A percentile compares a stretch with the other conserved stretches of the same genome.
These are phyloP conservation scores for Zygothrica quintamaculata DNA, from an alignment of 2,888 invertebrate species.

Conservation along the genomic window DNA sequence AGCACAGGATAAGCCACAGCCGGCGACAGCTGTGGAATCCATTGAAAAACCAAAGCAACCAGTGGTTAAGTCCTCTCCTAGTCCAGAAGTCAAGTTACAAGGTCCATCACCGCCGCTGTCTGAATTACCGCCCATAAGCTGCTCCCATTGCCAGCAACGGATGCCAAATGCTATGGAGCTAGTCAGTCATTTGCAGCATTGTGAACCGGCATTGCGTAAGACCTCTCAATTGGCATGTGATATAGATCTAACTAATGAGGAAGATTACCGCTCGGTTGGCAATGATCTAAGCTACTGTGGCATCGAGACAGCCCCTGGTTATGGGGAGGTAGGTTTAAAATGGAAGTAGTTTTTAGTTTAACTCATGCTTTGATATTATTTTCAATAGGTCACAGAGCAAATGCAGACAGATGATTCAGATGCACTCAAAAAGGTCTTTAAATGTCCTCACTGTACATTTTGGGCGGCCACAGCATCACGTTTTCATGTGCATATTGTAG, in stretches of 20 bases:
- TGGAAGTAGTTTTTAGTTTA: background rate
- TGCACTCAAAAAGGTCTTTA: constrained; percentile 91
- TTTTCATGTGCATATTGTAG: constrained; percentile 97
- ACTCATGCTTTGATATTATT: background rate
- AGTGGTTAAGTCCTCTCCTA: background rate
- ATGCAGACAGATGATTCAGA: constrained; percentile 87
- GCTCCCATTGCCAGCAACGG: constrained; percentile 51
- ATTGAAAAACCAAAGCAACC: background rate
- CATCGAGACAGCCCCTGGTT: constrained; percentile 85
- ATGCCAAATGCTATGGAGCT: constrained; percentile 53
- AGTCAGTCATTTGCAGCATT: constrained; percentile 52
- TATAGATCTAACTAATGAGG: constrained; percentile 41
- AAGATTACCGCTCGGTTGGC: constrained; percentile 49
- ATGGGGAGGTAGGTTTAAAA: constrained; percentile 83
- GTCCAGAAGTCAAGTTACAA: background rate
- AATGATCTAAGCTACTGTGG: constrained; percentile 84
- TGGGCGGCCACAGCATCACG: constrained; percentile 97
- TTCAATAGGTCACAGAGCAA: constrained; percentile 85
- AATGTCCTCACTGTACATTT: constrained; percentile 96
- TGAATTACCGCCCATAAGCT: constrained; percentile 34
- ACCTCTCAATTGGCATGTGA: constrained; percentile 44
- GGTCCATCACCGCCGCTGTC: background rate
- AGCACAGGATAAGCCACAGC: constrained; percentile 4
- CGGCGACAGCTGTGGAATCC: background rate
- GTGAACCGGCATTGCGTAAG: constrained; percentile 37